phyloP scores from a whole-genome alignment of 2,797 vertebrate species.

The Botia kubotai region DNA sequence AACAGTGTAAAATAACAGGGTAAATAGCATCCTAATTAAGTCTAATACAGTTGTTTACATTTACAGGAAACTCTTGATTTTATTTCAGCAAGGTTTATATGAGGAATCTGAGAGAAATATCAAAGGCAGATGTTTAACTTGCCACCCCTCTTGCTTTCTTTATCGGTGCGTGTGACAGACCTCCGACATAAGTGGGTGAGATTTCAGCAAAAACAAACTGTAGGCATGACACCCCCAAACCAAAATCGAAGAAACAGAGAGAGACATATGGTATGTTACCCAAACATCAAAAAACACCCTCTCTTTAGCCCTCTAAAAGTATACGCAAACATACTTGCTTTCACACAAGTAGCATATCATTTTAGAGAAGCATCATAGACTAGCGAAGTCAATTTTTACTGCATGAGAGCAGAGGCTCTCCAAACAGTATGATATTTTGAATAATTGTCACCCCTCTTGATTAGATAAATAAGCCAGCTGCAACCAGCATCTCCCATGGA shows the following conservation, averaged over 20 bases:
- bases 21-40: too few species aligned
- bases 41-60: too few species aligned
- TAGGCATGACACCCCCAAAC: too few species aligned
- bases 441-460: conserved; percentile 27
- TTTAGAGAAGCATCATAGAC: conserved; percentile 25
- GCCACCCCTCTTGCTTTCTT: too few species aligned
- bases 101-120: too few species aligned
- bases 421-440: conserved; percentile 30
- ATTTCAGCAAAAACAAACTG: too few species aligned
- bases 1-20: too few species aligned
- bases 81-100: too few species aligned
- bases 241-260: not conserved
- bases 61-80: too few species aligned
- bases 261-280: not conserved
- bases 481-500: not conserved
- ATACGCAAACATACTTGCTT: conserved; percentile 1
- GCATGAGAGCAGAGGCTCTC: conserved; percentile 23
- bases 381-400: conserved; percentile 4
- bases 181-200: too few species aligned
- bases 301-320: conserved; percentile 1
- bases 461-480: conserved; percentile 33
- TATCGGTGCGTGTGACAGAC: too few species aligned
- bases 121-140: too few species aligned
- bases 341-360: conserved; percentile 22
- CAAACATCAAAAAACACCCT: not conserved